Percentiles rank a stretch among this genome's conserved stretches.
Evolutionary conservation across 2,888 invertebrate genomes (phyloP).

Genomic region (Pollenia griseotomentosa): DNA sequence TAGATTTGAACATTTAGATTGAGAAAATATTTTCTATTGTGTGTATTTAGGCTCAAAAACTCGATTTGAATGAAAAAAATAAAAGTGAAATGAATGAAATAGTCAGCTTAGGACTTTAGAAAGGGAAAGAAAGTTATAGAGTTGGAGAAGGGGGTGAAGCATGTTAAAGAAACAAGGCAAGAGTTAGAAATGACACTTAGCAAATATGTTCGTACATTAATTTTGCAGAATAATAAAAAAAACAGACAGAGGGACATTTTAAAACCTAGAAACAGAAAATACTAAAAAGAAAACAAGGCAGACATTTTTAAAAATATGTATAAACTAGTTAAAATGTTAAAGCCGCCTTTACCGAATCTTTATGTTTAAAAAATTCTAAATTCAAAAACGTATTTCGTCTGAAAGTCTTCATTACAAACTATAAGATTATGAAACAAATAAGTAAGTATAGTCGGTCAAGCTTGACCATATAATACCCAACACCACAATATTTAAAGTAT

Average conservation of each 20-base stretch:
- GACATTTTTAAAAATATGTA: too few species aligned
- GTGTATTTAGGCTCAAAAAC: slow-evolving; percentile 63
- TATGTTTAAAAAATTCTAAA: too few species aligned
- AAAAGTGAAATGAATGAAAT: slow-evolving; percentile 52
- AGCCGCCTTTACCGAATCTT: too few species aligned
- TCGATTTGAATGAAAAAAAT: slow-evolving; percentile 42
- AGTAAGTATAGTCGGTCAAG: too few species aligned
- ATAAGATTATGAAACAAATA: too few species aligned
- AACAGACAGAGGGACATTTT: not conserved
- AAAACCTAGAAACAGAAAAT: not conserved
- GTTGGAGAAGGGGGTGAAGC: not conserved
- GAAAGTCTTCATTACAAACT: too few species aligned
- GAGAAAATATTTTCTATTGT: slow-evolving; percentile 50
- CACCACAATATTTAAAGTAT: too few species aligned
- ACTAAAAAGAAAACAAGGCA: too few species aligned
- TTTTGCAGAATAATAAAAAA: not conserved
- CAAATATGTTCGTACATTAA: slow-evolving; percentile 40
- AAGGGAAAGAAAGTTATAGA: not conserved
- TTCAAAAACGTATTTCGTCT: too few species aligned
- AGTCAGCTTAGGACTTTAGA: slow-evolving; percentile 1
- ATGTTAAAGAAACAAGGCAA: not conserved
- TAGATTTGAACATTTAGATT: slow-evolving; percentile 71
- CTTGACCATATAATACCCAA: too few species aligned
- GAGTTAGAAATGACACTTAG: slow-evolving; percentile 39
- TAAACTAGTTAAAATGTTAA: too few species aligned